Percentiles rank a stretch among this genome's conserved stretches.
These are phyloP conservation scores for Teinopalpus imperialis DNA, from an alignment of 2,888 invertebrate genomes.

Conservation along the genomic window DNA sequence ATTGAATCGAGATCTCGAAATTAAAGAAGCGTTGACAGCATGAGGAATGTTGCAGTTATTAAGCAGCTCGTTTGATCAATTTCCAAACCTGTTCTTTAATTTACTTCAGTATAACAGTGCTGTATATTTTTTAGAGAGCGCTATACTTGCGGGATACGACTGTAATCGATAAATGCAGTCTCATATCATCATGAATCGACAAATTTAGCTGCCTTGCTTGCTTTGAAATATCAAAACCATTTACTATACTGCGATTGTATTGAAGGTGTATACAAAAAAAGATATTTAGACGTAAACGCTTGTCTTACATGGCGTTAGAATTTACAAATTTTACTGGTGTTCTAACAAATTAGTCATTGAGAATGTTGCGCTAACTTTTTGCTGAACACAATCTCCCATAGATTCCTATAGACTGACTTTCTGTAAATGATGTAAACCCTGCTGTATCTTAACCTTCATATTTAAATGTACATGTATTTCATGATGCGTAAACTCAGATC, in stretches of 20 bases:
- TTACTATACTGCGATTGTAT: neutral
- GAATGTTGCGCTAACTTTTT: no score
- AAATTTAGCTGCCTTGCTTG: slow-evolving; percentile 14
- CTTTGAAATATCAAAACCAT: slow-evolving; percentile 10
- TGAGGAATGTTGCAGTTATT: slow-evolving; percentile 54
- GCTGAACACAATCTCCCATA: no score
- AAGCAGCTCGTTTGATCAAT: slow-evolving; percentile 42
- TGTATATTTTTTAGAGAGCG: slow-evolving; percentile 28
- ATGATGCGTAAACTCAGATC: no score
- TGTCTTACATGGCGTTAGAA: no score
- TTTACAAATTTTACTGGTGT: no score
- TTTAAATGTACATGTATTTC: no score
- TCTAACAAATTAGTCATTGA: no score
- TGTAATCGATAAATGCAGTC: slow-evolving; percentile 10
- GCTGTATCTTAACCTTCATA: no score
- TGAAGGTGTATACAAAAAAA: slow-evolving; percentile 2
- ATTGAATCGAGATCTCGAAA: slow-evolving; percentile 33
- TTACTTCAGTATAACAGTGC: slow-evolving; percentile 29
- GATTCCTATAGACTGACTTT: no score
- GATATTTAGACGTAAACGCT: no score
- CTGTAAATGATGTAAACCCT: no score
- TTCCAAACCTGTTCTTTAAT: slow-evolving; percentile 38
- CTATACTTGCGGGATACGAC: slow-evolving; percentile 24
- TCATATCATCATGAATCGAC: slow-evolving; percentile 18
- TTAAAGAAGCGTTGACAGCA: slow-evolving; percentile 41